phyloP scores from a whole-genome alignment of 2,113 vertebrate genomes.

The Oryzias melastigma region DNA sequence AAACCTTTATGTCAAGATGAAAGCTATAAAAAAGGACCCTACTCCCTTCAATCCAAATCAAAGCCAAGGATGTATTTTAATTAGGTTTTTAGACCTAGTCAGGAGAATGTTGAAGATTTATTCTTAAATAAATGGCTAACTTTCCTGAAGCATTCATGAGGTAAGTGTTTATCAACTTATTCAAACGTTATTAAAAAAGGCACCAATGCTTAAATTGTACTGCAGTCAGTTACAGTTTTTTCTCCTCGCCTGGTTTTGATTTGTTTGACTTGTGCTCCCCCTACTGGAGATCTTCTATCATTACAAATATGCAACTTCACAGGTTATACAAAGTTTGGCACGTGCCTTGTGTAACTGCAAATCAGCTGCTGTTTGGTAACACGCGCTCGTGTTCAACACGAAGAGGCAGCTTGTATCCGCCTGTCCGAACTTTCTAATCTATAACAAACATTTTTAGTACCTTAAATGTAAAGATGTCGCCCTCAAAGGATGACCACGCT shows the following conservation, averaged over 20 bases:
- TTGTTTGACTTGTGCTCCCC: constrained; percentile 35
- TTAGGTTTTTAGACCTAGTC: too few species aligned
- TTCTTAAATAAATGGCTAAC: not conserved
- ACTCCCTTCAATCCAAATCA: too few species aligned
- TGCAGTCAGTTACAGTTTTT: too few species aligned
- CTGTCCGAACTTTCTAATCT: too few species aligned
- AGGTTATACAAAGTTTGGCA: constrained; percentile 58
- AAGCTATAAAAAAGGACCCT: constrained; percentile 2
- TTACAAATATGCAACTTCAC: constrained; percentile 17
- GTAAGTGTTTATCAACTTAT: constrained; percentile 5
- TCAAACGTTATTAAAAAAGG: constrained; percentile 1
- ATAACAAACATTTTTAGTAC: not conserved
- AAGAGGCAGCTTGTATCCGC: too few species aligned
- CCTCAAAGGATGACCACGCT: not conserved
- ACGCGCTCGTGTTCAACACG: not conserved
- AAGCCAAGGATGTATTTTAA: too few species aligned
- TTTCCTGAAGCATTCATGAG: constrained; percentile 7
- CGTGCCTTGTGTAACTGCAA: constrained; percentile 58
- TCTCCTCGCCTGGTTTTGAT: not conserved
- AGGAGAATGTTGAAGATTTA: too few species aligned
- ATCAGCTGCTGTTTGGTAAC: constrained; percentile 59
- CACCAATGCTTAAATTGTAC: too few species aligned
- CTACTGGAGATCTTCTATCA: constrained; percentile 33
- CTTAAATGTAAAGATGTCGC: constrained; percentile 44
- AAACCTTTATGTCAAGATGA: constrained; percentile 49